Percentiles rank a stretch among this genome's conserved stretches.
Conservation (phyloP, 1,140 invertebrate genomes). For the Druon quercuslanigerum region DNA sequence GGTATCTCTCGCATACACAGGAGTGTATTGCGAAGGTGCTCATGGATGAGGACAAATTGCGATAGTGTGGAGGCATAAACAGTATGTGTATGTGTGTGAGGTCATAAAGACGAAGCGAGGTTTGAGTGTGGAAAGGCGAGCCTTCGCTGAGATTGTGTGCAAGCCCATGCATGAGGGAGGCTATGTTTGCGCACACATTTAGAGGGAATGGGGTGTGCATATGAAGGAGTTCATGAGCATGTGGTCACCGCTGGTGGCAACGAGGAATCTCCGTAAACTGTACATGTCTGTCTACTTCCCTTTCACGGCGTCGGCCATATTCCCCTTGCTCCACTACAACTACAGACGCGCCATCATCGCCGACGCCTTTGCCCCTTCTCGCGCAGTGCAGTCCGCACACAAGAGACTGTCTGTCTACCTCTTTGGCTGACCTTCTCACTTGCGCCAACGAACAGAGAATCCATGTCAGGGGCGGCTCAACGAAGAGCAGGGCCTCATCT, state of each 20-base stretch:
- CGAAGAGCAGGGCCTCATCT: background rate
- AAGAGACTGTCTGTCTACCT: slow-evolving; percentile 37
- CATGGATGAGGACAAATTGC: background rate
- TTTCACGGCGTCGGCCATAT: slow-evolving; percentile 38
- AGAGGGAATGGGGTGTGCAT: background rate
- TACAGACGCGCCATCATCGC: slow-evolving; percentile 63
- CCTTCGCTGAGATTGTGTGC: slow-evolving; percentile 29
- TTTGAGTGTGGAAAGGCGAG: slow-evolving; percentile 30
- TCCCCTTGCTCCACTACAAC: slow-evolving; percentile 64
- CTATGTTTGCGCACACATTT: background rate
- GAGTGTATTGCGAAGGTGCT: slow-evolving; percentile 16
- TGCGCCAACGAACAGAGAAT: background rate
- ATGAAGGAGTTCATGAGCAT: slow-evolving; percentile 31
- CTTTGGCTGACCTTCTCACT: slow-evolving; percentile 32
- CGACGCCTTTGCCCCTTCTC: slow-evolving; percentile 63
- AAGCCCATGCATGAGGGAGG: background rate
- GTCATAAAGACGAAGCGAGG: slow-evolving; percentile 42
- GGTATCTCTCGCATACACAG: background rate
- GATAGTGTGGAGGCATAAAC: slow-evolving; percentile 6
- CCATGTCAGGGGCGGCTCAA: slow-evolving; percentile 10
- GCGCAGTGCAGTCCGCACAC: slow-evolving; percentile 35
- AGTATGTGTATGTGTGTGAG: slow-evolving; percentile 10
- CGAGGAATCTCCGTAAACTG: slow-evolving; percentile 61
- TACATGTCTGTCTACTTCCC: slow-evolving; percentile 57
- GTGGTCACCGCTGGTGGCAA: slow-evolving; percentile 52